Conservation (phyloP, 2,797 vertebrate genomes). For the Epinephelus coioides region DNA sequence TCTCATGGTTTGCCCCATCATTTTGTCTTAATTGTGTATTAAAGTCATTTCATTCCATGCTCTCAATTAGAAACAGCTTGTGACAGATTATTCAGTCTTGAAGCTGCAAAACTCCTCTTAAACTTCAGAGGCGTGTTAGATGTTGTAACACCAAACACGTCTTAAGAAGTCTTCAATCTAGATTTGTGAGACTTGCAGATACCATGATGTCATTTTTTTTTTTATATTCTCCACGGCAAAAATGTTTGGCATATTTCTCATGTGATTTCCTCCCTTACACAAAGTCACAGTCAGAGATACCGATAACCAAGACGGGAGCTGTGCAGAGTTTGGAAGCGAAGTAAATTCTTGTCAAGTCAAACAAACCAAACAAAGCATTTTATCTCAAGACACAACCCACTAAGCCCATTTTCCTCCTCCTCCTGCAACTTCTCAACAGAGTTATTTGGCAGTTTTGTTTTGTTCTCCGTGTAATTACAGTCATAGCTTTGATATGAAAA, state of each 20-base stretch:
- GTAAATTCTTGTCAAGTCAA: conserved; percentile 72
- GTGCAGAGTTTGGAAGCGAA: conserved; percentile 54
- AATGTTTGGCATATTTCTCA: conserved; percentile 13
- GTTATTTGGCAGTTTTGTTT: conserved; percentile 67
- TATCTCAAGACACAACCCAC: conserved; percentile 62
- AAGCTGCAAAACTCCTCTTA: background rate
- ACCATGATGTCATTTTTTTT: conserved; percentile 14
- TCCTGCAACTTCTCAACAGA: conserved; percentile 44
- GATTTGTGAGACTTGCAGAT: conserved; percentile 19
- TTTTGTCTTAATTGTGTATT: background rate
- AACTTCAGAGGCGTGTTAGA: background rate
- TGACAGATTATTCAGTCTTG: background rate
- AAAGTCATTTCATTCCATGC: background rate
- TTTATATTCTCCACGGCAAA: conserved; percentile 1
- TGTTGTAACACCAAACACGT: conserved; percentile 4
- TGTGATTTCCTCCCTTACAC: conserved; percentile 20
- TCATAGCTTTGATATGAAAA: conserved; percentile 68
- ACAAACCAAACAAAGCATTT: conserved; percentile 70
- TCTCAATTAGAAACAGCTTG: background rate
- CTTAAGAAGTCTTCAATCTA: background rate
- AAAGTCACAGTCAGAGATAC: conserved; percentile 17
- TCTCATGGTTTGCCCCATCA: background rate
- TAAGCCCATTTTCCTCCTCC: conserved; percentile 33
- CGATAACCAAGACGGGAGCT: conserved; percentile 38
- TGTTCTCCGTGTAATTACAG: conserved; percentile 69